These are phyloP conservation scores for Blastobasis adustella DNA, from an alignment of 2,888 invertebrate genomes.

Conservation along the genomic window DNA sequence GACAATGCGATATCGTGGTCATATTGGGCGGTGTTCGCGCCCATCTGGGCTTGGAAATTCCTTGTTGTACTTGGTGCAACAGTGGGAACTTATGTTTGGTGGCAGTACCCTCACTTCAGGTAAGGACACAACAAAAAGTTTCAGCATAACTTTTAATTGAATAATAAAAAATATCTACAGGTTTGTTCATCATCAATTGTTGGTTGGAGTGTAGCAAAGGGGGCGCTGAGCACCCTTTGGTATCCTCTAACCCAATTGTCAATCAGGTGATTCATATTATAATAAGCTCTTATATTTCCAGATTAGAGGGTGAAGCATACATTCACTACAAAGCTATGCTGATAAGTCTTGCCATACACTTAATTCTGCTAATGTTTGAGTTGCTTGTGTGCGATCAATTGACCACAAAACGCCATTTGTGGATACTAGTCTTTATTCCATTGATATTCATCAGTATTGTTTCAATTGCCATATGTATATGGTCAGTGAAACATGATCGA, in stretches of 20 bases:
- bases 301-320: slow-evolving; percentile 96
- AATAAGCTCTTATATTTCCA: slow-evolving; percentile 45
- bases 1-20: slow-evolving; percentile 94
- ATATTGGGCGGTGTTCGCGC: slow-evolving; percentile 96
- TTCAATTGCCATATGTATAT: slow-evolving; percentile 97
- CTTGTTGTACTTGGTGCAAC: slow-evolving; percentile 93
- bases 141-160: no score
- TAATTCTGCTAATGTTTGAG: slow-evolving; percentile 97
- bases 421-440: slow-evolving; percentile 96
- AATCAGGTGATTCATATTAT: no score
- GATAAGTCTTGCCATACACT: slow-evolving; percentile 94
- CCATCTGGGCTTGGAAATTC: slow-evolving; percentile 98
- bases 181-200: no score
- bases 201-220: no score
- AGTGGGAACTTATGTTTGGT: slow-evolving; percentile 96
- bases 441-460: slow-evolving; percentile 97
- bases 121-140: slow-evolving; percentile 34
- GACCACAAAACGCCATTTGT: slow-evolving; percentile 87
- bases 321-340: slow-evolving; percentile 99
- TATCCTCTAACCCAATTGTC: no score
- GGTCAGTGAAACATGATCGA: slow-evolving; percentile 98
- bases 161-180: no score
- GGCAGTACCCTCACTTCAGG: slow-evolving; percentile 96
- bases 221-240: no score
- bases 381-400: slow-evolving; percentile 96